A percentile compares a stretch with the other conserved stretches of the same genome.
These are phyloP conservation scores for Cochlearius cochlearius DNA, from an alignment of 2,113 vertebrate species.

Conservation along the genomic window DNA sequence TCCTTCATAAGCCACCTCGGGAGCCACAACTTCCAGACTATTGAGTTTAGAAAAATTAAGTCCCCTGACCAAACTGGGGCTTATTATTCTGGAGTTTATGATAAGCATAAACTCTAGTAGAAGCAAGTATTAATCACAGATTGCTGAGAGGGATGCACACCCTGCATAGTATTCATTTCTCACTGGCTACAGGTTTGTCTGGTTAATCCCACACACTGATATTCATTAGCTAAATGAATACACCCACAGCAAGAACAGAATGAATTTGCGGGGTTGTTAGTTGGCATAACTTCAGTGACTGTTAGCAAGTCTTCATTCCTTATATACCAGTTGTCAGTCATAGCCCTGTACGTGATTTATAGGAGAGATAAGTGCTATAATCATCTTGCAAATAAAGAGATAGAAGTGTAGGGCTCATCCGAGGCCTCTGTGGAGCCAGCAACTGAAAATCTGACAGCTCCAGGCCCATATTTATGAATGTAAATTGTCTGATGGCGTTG, in stretches of 20 bases:
- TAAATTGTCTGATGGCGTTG: background rate
- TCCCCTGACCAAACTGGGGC: background rate
- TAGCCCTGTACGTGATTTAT: background rate
- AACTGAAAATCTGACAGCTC: background rate
- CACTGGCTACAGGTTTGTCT: constrained; percentile 24
- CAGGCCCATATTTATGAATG: background rate
- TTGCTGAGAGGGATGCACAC: background rate
- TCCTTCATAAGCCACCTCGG: background rate
- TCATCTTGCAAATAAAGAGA: background rate
- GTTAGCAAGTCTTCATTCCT: constrained; percentile 23
- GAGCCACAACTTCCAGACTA: background rate
- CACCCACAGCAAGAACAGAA: background rate
- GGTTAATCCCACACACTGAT: constrained; percentile 12
- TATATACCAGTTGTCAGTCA: constrained; percentile 6
- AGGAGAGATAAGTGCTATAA: background rate
- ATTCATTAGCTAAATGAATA: constrained; percentile 1
- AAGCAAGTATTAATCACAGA: background rate
- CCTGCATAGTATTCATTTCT: background rate
- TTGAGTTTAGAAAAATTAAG: background rate
- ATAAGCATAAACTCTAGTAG: background rate
- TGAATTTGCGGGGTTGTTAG: background rate
- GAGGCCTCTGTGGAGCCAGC: background rate
- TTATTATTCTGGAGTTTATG: background rate
- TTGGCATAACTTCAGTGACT: constrained; percentile 12
- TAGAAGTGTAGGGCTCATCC: background rate